phyloP scores from a whole-genome alignment of 2,113 vertebrate species.

The Limanda limanda region DNA sequence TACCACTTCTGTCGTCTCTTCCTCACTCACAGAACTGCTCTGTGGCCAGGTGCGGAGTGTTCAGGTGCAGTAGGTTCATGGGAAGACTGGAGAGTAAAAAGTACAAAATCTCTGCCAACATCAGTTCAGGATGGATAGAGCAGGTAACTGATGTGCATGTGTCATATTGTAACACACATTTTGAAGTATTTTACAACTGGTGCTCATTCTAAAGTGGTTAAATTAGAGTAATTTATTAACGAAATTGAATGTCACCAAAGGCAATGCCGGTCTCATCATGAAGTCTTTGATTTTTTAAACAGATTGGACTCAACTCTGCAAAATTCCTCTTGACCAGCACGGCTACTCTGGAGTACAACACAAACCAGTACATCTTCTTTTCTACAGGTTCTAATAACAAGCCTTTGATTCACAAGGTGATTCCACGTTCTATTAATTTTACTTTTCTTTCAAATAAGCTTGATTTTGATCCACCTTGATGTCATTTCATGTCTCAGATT shows the following conservation, averaged over 20 bases:
- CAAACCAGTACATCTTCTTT: constrained; percentile 76
- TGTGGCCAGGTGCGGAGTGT: constrained; percentile 75
- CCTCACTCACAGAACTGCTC: constrained; percentile 79
- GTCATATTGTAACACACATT: neutral
- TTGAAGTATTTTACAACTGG: neutral
- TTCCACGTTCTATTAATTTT: neutral
- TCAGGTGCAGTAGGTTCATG: constrained; percentile 74
- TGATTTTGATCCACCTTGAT: neutral
- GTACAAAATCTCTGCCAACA: constrained; percentile 81
- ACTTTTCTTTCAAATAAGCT: neutral
- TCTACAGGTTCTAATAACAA: constrained; percentile 60
- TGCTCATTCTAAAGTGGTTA: neutral
- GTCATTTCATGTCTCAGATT: constrained; percentile 62
- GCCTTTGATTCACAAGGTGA: constrained; percentile 77
- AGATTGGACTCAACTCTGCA: constrained; percentile 68
- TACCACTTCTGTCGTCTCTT: neutral
- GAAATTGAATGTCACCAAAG: neutral
- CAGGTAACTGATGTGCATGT: constrained; percentile 72
- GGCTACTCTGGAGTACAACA: constrained; percentile 79
- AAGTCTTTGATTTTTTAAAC: neutral
- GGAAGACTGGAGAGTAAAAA: constrained; percentile 37
- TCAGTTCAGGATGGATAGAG: constrained; percentile 83
- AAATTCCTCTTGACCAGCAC: constrained; percentile 76
- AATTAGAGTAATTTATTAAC: neutral
- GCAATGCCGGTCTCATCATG: neutral